Evolutionary conservation across 2,113 vertebrate genomes (phyloP), one percentile per base, ranked within the genome.

Genomic region (Antidorcas marsupialis): DNA sequence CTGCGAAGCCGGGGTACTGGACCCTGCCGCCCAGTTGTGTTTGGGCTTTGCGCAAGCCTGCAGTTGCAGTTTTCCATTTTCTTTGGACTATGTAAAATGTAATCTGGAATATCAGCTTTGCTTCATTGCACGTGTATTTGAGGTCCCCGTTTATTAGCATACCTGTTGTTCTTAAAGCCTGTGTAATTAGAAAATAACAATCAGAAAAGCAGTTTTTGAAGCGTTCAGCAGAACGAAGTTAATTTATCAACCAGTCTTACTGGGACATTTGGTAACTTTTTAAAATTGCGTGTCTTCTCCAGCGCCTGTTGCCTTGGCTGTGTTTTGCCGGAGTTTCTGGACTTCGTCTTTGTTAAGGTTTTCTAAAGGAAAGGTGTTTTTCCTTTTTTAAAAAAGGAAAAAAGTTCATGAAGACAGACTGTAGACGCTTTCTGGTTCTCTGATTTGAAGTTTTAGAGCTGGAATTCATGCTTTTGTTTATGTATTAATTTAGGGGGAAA

Each of bases 221-320:
- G 90, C 62, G 23, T 83, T 83, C 71, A 52, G 57, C 57, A 53
- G 91, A 71, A 92, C 91, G 10, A 92, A 95, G 97, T 96, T 97
- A 83, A 87, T 92, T 79, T 71, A 64, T 94, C 74, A 76, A 90
- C 82, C 50, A 19, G 1, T 88, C 85, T 64, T 45, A 25, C 71
- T 64, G 85, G 81, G 76, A 60, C 89, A 36, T 78, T 57, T 45
- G 50, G 89, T 60, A 81, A 60, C 39, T 82, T 59, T 90, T 71
- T 28, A 36, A 15, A 52, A n/a, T 53, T 81, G 74, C 10, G 6
- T 59, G 50, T 85, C 43, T 83, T 96, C 64, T 57, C 53, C 28
- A n/a, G 19, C 1, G 19, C 36, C 5, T 67, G 15, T 92, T 93
- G 53, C 25, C 39, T 92, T 27, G 39, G 76, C 45, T 92, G 6